Percentiles rank a stretch among this genome's conserved stretches.
These are phyloP conservation scores for Pegoplata infirma DNA, from an alignment of 2,888 invertebrate species.

Conservation along the genomic window DNA sequence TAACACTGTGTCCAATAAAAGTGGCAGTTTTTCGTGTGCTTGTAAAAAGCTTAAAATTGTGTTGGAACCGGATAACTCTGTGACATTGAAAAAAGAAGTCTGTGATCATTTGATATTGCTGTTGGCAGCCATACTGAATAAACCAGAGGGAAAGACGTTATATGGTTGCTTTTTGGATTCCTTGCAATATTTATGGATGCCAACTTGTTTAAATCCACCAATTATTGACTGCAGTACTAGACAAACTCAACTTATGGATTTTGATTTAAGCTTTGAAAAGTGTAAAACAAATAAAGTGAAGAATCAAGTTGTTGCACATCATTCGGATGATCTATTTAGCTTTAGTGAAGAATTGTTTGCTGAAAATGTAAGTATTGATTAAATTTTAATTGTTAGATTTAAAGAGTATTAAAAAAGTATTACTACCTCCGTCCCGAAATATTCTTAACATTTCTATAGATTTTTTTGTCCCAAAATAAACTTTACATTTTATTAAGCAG, in stretches of 20 bases:
- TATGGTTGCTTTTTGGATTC: slow-evolving; percentile 73
- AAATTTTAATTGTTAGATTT: too few species aligned
- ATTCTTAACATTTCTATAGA: too few species aligned
- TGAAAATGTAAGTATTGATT: slow-evolving; percentile 52
- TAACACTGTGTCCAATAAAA: slow-evolving; percentile 67
- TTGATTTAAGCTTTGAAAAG: slow-evolving; percentile 18
- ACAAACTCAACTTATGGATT: slow-evolving; percentile 14
- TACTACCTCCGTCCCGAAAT: too few species aligned
- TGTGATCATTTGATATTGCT: slow-evolving; percentile 76
- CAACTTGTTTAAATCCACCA: slow-evolving; percentile 68
- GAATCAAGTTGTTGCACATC: not conserved
- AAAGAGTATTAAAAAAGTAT: too few species aligned
- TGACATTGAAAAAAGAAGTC: slow-evolving; percentile 75
- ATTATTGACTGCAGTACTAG: slow-evolving; percentile 61
- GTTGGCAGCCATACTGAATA: slow-evolving; percentile 73
- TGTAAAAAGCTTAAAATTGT: slow-evolving; percentile 76
- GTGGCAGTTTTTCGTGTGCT: slow-evolving; percentile 71
- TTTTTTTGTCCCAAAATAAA: too few species aligned
- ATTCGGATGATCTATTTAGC: slow-evolving; percentile 42
- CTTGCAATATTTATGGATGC: slow-evolving; percentile 73
- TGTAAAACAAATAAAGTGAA: slow-evolving; percentile 27
- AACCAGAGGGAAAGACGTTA: slow-evolving; percentile 67
- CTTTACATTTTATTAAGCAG: too few species aligned
- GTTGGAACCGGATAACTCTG: slow-evolving; percentile 74
- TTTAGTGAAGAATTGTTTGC: slow-evolving; percentile 48